phyloP scores from a whole-genome alignment of 2,113 vertebrate genomes.

The Solea senegalensis region DNA sequence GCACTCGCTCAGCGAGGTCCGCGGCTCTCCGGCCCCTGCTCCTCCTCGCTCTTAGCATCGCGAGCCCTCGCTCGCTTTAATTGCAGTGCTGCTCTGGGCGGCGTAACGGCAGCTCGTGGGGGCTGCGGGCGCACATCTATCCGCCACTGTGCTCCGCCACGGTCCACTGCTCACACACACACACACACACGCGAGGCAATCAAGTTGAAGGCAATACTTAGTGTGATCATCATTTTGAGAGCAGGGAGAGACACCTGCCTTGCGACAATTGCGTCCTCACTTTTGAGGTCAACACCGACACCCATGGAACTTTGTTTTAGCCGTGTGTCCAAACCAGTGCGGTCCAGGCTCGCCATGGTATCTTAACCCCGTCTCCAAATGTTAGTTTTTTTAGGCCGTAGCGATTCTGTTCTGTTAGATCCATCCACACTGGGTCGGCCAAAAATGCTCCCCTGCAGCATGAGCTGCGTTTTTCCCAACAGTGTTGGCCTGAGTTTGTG shows the following conservation, averaged over 20 bases:
- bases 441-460: no score
- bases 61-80: constrained; percentile 65
- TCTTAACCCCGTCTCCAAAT: no score
- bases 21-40: constrained; percentile 44
- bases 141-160: constrained; percentile 43
- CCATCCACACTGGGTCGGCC: no score
- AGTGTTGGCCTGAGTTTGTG: no score
- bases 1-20: constrained; percentile 30
- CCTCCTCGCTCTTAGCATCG: constrained; percentile 43
- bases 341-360: no score
- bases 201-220: constrained; percentile 27
- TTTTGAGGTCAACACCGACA: neutral
- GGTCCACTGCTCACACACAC: constrained; percentile 23
- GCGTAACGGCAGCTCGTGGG: constrained; percentile 55
- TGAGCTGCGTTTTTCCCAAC: no score
- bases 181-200: constrained; percentile 34
- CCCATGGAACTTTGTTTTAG: constrained; percentile 3
- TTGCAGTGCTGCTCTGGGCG: constrained; percentile 70
- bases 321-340: no score
- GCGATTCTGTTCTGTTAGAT: no score
- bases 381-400: no score
- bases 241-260: constrained; percentile 33
- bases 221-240: constrained; percentile 48
- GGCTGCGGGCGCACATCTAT: constrained; percentile 59
- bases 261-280: constrained; percentile 1